Conservation (phyloP, 2,797 vertebrate genomes). For the Acestrorhynchus altus region DNA sequence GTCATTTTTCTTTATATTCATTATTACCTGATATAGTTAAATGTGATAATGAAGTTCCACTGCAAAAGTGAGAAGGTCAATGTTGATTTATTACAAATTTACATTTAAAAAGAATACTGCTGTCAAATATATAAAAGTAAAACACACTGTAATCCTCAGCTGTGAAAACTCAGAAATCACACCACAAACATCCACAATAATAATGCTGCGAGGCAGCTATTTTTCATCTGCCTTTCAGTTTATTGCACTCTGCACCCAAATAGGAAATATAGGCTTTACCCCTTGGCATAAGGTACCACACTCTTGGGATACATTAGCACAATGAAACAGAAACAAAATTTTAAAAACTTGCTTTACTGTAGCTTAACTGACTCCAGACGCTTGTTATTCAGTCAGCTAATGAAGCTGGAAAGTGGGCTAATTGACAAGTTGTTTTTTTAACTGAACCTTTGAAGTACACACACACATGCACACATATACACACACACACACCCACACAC, state of each 20-base stretch:
- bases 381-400: neutral
- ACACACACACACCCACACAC: neutral
- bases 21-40: neutral
- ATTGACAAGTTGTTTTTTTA: constrained; percentile 32
- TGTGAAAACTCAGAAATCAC: neutral
- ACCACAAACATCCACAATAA: neutral
- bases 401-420: constrained; percentile 16
- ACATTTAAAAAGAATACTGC: neutral
- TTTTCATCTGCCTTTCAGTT: neutral
- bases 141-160: neutral
- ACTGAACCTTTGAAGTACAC: constrained; percentile 9
- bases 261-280: neutral
- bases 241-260: neutral
- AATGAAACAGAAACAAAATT: neutral
- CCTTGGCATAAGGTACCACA: too few species aligned
- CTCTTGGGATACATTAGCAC: neutral
- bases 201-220: neutral
- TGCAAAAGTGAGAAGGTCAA: neutral
- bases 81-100: constrained; percentile 23
- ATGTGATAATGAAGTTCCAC: neutral
- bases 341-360: too few species aligned
- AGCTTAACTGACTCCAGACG: neutral
- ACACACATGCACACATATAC: constrained; percentile 57
- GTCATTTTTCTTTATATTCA: neutral
- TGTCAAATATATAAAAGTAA: neutral